Evolutionary conservation across 2,797 vertebrate genomes (phyloP), one percentile per base, ranked within the genome.

Genomic region (Sebastes melanostomus): DNA sequence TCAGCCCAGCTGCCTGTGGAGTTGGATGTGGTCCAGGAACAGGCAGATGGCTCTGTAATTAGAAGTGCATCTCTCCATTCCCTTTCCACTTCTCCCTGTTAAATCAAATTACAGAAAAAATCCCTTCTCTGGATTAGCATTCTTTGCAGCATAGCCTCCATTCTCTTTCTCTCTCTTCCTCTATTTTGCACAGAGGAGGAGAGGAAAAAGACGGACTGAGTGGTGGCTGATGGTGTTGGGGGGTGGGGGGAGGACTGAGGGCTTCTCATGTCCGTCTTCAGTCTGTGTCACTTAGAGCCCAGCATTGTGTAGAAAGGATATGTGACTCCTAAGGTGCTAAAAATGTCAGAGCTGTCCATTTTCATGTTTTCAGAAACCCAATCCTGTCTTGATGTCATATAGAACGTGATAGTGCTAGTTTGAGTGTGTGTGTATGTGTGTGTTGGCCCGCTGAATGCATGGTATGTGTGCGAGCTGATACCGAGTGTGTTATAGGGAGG

Each of bases 101-200:
- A 96, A 97, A 97, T 97, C 97, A 96, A 95, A 96, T 97, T 97
- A 97, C 95, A 96, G 96, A 94, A 96, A 96, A 97, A 96, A 96
- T 96, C 95, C 92, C 86, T 96, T 96, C 95, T 93, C 96, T 92
- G 95, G 94, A 96, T 96, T 96, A 96, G 95, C 95, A 95, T 96
- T 96, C 96, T 96, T 94, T 92, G 92, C 94, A 93, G 94, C 92
- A 87, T 94, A 92, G 89, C 92, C 91, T 91, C 89, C 86, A 88
- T 93, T 93, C 93, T 91, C 91, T 90, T 87, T 82, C 88, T 91
- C 83, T 91, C 83, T 83, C 81, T 91, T 90, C 85, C 89, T 91
- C 85, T 92, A 76, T 92, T 80, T 27, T 86, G 73, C 90, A 89
- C 86, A 87, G 85, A 82, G 56, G 76, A 87, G 80, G 73, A 78